These are phyloP conservation scores for Eidolon dupreanum DNA, from an alignment of 2,797 vertebrate genomes.

Conservation along the genomic window DNA sequence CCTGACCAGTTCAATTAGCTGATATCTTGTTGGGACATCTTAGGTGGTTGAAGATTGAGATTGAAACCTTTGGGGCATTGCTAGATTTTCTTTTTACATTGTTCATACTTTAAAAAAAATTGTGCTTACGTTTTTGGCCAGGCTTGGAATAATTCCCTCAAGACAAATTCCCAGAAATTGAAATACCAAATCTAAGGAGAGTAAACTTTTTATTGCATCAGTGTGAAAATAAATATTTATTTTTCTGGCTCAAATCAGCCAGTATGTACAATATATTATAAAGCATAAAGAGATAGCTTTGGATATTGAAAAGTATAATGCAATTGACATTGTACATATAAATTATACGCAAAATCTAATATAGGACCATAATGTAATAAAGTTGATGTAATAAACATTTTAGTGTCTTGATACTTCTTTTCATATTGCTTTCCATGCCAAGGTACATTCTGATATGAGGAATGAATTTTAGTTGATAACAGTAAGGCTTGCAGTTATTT, in stretches of 20 bases:
- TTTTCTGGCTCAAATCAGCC: neutral
- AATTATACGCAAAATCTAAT: neutral
- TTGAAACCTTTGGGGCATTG: neutral
- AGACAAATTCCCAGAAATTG: constrained; percentile 13
- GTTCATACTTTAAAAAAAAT: neutral
- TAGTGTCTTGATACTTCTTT: constrained; percentile 2
- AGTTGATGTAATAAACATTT: neutral
- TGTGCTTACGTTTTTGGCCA: neutral
- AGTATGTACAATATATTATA: neutral
- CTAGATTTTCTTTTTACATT: neutral
- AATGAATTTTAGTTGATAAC: neutral
- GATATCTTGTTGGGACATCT: neutral
- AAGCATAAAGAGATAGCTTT: neutral
- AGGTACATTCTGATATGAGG: neutral
- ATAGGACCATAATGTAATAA: neutral
- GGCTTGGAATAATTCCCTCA: constrained; percentile 13
- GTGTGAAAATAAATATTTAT: neutral
- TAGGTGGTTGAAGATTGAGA: neutral
- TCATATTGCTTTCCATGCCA: neutral
- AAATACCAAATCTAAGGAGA: neutral
- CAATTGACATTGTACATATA: neutral
- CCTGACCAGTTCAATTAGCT: neutral
- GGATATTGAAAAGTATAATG: neutral
- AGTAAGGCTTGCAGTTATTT: neutral
- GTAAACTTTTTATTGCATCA: neutral